Evolutionary conservation across 2,797 vertebrate species (phyloP).

Genomic region (Lepidocolaptes lacrymiger): DNA sequence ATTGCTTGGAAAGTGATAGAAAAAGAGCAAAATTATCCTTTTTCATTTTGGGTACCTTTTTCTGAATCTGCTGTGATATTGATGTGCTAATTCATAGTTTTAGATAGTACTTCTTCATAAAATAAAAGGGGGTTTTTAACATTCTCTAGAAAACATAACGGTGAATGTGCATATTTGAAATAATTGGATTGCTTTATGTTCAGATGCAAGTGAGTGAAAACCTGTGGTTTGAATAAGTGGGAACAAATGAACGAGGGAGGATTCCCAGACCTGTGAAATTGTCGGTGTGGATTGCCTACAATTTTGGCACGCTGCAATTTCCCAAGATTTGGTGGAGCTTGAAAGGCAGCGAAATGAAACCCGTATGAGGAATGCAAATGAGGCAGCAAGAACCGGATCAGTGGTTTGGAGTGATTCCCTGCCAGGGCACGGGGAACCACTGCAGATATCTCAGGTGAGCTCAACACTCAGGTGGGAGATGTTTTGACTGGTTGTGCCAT

Average conservation of each 20-base stretch:
- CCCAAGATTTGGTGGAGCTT: neutral
- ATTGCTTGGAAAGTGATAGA: neutral
- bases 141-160: neutral
- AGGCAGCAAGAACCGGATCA: neutral
- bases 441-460: neutral
- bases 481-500: neutral
- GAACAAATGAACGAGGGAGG: constrained; percentile 9
- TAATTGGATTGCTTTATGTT: neutral
- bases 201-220: neutral
- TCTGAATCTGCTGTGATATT: neutral
- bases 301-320: constrained; percentile 17
- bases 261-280: constrained; percentile 17
- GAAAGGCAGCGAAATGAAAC: neutral
- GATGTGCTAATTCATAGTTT: neutral
- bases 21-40: neutral
- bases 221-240: constrained; percentile 1
- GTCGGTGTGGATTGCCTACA: neutral
- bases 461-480: neutral
- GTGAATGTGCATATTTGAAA: neutral
- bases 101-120: neutral
- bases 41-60: neutral
- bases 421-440: neutral
- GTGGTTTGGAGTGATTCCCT: neutral
- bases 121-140: neutral
- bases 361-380: neutral